Evolutionary conservation across 2,113 vertebrate species (phyloP).

Genomic region (human (Homo sapiens)): DNA sequence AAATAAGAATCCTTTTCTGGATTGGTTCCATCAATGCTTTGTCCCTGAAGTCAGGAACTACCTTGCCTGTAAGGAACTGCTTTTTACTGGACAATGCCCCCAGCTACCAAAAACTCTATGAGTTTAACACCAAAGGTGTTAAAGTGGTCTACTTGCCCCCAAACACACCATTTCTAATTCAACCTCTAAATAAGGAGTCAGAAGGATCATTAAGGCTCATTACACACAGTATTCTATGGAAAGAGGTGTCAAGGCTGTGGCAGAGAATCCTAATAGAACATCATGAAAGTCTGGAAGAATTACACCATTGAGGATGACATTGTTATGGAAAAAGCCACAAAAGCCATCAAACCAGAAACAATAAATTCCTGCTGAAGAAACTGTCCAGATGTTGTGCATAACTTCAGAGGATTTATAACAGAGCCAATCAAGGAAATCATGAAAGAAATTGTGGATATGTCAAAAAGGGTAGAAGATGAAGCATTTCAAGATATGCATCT

Average conservation of each 20-base stretch:
- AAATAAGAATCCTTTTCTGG: background rate
- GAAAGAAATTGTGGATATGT: background rate
- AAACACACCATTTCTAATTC: background rate
- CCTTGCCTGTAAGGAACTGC: background rate
- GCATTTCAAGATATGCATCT: background rate
- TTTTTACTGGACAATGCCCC: background rate
- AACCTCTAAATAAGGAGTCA: background rate
- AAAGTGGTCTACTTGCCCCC: background rate
- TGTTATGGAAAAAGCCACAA: background rate
- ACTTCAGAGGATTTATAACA: background rate
- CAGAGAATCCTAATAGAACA: background rate
- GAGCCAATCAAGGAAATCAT: background rate
- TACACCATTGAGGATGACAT: background rate
- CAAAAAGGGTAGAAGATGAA: background rate
- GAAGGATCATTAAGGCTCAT: background rate
- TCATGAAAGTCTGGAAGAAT: background rate
- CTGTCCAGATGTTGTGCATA: background rate
- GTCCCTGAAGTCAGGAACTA: background rate
- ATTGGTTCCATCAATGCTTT: background rate
- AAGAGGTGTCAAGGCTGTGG: background rate
- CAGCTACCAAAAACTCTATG: background rate
- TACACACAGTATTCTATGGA: background rate
- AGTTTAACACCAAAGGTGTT: background rate
- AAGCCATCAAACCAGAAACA: background rate
- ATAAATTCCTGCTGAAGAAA: background rate